phyloP scores from a whole-genome alignment of 2,888 invertebrate species.

The Clostera curtula region DNA sequence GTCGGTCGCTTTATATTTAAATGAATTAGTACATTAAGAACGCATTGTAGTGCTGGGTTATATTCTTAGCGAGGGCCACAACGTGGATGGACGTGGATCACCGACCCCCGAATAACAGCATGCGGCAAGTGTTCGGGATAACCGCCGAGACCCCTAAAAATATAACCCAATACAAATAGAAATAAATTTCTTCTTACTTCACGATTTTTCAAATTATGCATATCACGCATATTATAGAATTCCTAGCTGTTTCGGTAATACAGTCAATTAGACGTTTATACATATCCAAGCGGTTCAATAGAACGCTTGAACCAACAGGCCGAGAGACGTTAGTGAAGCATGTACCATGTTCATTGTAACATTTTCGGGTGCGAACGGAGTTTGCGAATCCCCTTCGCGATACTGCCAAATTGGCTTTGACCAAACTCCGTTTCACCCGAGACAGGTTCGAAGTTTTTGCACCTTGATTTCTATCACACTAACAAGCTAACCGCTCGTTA shows the following conservation, averaged over 20 bases:
- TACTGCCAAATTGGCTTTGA: no score
- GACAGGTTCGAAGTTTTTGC: constrained; percentile 14
- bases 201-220: constrained; percentile 52
- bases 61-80: constrained; percentile 22
- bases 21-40: constrained; percentile 44
- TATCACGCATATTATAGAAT: constrained; percentile 51
- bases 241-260: constrained; percentile 45
- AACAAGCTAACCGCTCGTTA: constrained; percentile 22
- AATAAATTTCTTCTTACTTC: constrained; percentile 44
- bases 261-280: constrained; percentile 55
- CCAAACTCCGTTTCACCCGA: constrained; percentile 20
- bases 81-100: neutral
- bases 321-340: constrained; percentile 21
- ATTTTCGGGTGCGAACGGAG: no score
- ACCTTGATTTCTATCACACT: constrained; percentile 25
- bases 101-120: no score
- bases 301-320: constrained; percentile 9
- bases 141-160: constrained; percentile 20
- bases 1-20: constrained; percentile 56
- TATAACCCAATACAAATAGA: constrained; percentile 48
- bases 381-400: no score
- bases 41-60: constrained; percentile 53
- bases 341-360: no score
- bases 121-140: no score
- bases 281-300: no score